These are phyloP conservation scores for Ischnura elegans DNA, from an alignment of 2,888 invertebrate species.

Conservation along the genomic window DNA sequence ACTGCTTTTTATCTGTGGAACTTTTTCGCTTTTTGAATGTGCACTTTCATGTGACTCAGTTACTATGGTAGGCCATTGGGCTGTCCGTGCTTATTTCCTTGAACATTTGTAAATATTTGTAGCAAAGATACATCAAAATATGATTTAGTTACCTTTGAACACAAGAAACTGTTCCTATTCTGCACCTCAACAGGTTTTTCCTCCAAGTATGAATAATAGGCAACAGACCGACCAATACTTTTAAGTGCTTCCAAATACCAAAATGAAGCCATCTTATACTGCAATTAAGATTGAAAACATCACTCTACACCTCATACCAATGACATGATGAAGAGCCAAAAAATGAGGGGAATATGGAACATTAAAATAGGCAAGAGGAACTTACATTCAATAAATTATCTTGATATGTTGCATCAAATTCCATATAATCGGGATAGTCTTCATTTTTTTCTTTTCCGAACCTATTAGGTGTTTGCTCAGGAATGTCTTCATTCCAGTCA, in stretches of 20 bases:
- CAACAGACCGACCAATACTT: background rate
- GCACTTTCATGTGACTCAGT: too few relatives aligned
- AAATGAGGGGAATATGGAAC: background rate
- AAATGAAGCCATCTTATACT: background rate
- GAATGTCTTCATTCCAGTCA: constrained; percentile 9
- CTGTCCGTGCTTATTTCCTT: too few relatives aligned
- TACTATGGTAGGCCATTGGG: too few relatives aligned
- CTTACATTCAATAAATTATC: background rate
- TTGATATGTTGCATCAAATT: constrained; percentile 8
- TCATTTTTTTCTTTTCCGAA: background rate
- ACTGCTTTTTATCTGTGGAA: too few relatives aligned
- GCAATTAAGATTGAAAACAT: background rate
- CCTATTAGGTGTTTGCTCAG: background rate
- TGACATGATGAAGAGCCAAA: background rate
- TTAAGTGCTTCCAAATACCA: constrained; percentile 20
- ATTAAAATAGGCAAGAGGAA: background rate
- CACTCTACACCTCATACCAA: background rate
- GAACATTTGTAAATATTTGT: too few relatives aligned
- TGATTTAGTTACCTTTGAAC: background rate
- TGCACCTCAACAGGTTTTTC: background rate
- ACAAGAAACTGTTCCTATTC: background rate
- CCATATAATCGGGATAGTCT: constrained; percentile 49
- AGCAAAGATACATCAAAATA: background rate
- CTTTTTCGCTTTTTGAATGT: too few relatives aligned
- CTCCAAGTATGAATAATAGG: background rate